These are phyloP conservation scores for Helicorthomorpha holstii DNA, from an alignment of 1,140 invertebrate genomes.

Conservation along the genomic window DNA sequence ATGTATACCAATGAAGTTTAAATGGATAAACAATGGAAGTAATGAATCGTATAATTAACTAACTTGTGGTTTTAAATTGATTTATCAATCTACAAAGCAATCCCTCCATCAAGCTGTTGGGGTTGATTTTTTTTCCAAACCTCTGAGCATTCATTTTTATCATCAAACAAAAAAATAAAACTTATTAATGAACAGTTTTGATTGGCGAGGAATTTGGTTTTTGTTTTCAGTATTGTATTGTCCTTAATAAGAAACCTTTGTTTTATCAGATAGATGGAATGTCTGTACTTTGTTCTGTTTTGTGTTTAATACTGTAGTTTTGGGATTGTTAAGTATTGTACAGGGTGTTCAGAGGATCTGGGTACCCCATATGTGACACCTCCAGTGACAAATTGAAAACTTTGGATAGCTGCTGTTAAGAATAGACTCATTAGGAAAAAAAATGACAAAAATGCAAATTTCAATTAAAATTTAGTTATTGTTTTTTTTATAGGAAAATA, in stretches of 20 bases:
- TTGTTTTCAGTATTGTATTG: too few relatives aligned
- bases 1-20: conserved; percentile 1
- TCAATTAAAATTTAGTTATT: background rate
- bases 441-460: too few relatives aligned
- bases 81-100: background rate
- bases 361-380: background rate
- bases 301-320: background rate
- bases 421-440: too few relatives aligned
- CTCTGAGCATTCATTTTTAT: background rate
- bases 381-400: background rate
- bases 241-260: too few relatives aligned
- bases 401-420: too few relatives aligned
- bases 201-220: too few relatives aligned
- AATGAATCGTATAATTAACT: too few relatives aligned
- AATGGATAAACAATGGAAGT: background rate
- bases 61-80: too few relatives aligned
- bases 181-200: too few relatives aligned
- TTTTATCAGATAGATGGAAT: too few relatives aligned
- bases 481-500: background rate
- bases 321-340: background rate
- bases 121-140: background rate
- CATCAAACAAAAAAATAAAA: too few relatives aligned
- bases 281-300: too few relatives aligned
- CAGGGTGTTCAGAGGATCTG: background rate
- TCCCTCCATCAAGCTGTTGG: background rate